A percentile compares a stretch with the other conserved stretches of the same genome.
These are phyloP conservation scores for Meriones psammophilus DNA, from an alignment of 2,797 vertebrate genomes.

Conservation along the genomic window DNA sequence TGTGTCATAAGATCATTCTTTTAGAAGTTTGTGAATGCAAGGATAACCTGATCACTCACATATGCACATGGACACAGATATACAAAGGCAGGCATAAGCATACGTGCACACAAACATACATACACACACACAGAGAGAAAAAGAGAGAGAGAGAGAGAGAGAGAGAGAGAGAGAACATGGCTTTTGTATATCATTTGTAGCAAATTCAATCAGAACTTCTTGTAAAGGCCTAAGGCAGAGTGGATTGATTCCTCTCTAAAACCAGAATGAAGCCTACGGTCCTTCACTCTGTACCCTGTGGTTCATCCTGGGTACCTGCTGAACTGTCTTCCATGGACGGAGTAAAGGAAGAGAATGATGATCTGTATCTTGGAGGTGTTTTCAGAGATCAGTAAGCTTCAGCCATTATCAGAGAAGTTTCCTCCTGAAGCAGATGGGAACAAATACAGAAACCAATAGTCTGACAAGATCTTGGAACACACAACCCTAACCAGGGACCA, in stretches of 20 bases:
- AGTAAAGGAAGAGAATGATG: background rate
- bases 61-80: background rate
- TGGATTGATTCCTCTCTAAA: no score
- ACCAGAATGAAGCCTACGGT: background rate
- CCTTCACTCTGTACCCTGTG: accelerated
- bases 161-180: background rate
- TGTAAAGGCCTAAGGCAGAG: accelerated
- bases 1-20: background rate
- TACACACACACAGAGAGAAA: background rate
- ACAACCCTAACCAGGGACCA: background rate
- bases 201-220: background rate
- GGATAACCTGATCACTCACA: background rate
- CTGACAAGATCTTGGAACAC: background rate
- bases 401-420: background rate
- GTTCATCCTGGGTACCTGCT: background rate
- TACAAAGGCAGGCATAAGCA: background rate
- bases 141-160: background rate
- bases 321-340: background rate
- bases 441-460: background rate
- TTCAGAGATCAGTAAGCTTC: background rate
- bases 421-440: background rate
- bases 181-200: background rate
- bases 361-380: background rate
- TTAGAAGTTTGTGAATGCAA: background rate
- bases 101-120: background rate